phyloP scores from a whole-genome alignment of 2,113 vertebrate species.

The Microtus pennsylvanicus region DNA sequence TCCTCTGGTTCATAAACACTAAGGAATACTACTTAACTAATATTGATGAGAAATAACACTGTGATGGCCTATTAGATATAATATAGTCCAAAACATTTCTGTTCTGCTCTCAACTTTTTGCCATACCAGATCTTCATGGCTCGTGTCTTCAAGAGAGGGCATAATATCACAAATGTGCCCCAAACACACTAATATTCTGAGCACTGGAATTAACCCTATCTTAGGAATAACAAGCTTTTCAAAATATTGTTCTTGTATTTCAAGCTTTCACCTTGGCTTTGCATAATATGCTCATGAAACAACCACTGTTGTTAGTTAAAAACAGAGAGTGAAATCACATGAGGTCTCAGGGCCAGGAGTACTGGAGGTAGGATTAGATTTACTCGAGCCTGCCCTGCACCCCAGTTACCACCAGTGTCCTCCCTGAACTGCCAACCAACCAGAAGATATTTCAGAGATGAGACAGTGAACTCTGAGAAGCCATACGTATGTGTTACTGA shows the following conservation, averaged over 20 bases:
- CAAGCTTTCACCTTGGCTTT: neutral
- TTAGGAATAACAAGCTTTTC: neutral
- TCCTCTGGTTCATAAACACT: slow-evolving; percentile 34
- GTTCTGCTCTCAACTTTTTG: neutral
- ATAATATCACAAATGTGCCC: neutral
- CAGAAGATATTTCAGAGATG: neutral
- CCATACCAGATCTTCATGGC: neutral
- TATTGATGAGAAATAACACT: slow-evolving; percentile 5
- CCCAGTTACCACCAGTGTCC: neutral
- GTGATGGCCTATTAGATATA: neutral
- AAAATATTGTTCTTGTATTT: neutral
- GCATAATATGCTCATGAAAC: neutral
- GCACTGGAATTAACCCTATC: neutral
- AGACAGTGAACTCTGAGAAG: neutral
- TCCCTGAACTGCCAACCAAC: neutral
- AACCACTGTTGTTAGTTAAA: neutral
- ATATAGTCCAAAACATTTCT: neutral
- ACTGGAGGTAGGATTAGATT: neutral
- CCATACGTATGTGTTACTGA: neutral
- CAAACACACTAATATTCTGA: neutral
- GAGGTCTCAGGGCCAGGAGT: neutral
- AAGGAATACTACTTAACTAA: slow-evolving; percentile 35
- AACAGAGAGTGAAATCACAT: neutral
- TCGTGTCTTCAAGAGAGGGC: neutral
- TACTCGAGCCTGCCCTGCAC: neutral